Percentiles rank a stretch among this genome's conserved stretches.
phyloP scores from a whole-genome alignment of 2,113 vertebrate species.

The Gopherus flavomarginatus region DNA sequence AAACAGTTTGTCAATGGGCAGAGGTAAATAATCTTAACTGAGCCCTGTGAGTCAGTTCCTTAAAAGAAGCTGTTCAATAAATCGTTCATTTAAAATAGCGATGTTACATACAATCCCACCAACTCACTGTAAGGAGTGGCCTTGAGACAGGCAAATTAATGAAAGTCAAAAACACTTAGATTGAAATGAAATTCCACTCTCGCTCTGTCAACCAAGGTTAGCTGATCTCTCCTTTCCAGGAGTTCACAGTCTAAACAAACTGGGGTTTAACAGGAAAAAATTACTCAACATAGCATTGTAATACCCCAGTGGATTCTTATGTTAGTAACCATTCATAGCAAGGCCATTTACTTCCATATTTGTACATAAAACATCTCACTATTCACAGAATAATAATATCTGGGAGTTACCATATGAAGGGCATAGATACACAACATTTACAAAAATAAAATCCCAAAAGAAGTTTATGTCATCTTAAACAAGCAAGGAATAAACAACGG shows the following conservation, averaged over 20 bases:
- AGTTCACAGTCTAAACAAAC: neutral
- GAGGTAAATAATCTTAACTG: neutral
- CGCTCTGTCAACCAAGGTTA: neutral
- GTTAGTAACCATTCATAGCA: neutral
- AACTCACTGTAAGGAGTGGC: neutral
- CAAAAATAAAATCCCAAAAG: neutral
- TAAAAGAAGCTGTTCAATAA: neutral
- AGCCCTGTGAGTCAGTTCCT: neutral
- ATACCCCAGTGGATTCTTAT: neutral
- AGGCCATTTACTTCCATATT: neutral
- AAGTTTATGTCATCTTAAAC: neutral
- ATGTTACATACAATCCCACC: neutral
- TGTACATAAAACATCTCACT: neutral
- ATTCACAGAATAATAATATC: neutral
- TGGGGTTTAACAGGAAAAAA: neutral
- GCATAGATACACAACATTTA: neutral
- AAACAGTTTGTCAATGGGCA: neutral
- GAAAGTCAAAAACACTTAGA: neutral
- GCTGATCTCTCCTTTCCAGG: neutral
- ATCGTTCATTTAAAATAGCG: neutral
- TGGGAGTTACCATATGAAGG: neutral
- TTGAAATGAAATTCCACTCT: neutral
- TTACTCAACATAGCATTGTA: neutral
- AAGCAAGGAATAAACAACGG: neutral
- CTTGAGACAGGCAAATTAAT: neutral